phyloP scores from a whole-genome alignment of 2,888 invertebrate species.

The Minunthozetes semirufus region DNA sequence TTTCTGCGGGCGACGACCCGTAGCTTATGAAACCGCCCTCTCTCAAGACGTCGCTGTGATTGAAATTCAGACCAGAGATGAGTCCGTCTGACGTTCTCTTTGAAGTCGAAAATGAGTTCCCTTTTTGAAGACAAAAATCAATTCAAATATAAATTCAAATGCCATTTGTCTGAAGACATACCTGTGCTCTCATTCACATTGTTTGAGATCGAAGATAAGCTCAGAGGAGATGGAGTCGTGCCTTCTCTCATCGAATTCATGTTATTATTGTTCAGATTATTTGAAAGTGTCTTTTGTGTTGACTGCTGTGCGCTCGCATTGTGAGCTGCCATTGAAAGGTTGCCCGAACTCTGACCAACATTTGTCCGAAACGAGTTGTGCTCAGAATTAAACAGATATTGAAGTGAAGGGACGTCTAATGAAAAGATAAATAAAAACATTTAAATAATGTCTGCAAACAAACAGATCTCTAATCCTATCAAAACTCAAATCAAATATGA shows the following conservation, averaged over 20 bases:
- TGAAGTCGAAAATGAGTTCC: background rate
- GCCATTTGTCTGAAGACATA: background rate
- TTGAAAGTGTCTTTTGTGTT: slow-evolving; percentile 1
- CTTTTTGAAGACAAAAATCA: background rate
- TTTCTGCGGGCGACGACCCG: slow-evolving; percentile 17
- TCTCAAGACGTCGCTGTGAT: slow-evolving; percentile 11
- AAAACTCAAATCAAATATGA: background rate
- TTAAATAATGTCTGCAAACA: background rate
- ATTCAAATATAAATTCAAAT: background rate
- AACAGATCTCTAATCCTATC: background rate
- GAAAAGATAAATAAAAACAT: background rate
- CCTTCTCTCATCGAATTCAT: slow-evolving; percentile 12
- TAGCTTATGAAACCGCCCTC: slow-evolving; percentile 9
- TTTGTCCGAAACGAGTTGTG: background rate
- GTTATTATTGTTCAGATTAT: slow-evolving; percentile 8
- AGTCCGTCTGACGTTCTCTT: slow-evolving; percentile 24
- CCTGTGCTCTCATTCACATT: slow-evolving; percentile 7
- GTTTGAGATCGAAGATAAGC: slow-evolving; percentile 19
- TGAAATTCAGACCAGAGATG: slow-evolving; percentile 19
- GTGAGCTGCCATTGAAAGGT: background rate
- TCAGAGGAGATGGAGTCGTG: slow-evolving; percentile 16
- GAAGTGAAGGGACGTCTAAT: slow-evolving; percentile 6
- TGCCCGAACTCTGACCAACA: background rate
- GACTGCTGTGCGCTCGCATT: background rate
- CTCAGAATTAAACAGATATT: slow-evolving; percentile 16